Evolutionary conservation across 2,113 vertebrate species (phyloP), one percentile per base, ranked within the genome.

Genomic region (Hyla sarda): DNA sequence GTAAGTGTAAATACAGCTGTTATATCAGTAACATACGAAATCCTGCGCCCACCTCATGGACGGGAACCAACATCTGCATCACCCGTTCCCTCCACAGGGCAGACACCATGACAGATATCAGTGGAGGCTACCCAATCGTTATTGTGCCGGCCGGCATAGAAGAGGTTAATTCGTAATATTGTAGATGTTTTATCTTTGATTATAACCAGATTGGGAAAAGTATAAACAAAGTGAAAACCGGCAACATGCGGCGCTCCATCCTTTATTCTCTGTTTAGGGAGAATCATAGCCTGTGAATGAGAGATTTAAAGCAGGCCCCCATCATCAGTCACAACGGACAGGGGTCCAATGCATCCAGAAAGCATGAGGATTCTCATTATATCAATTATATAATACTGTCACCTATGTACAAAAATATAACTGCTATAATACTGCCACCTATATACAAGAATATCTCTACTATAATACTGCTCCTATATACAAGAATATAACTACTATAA

Each of bases 161-260:
- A 69, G 34, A 25, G 28, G 84, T 86, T 80, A 86, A 30, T 9
- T 37, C n/a, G 19, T 52, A 47, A 78, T 78, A 78, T 56, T 48
- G 52, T 23, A 62, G 25, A 79, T 85, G 84, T 79, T 85, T 85
- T 50, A 58, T 86, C 84, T 69, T 72, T 86, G 75, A 86, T 86
- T 86, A 21, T 47, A 86, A 80, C 62, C 84, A 86, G 84, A 86
- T 86, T 86, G 62, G 79, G 69, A 71, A 41, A 50, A 76, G 54
- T 77, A 76, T 84, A 84, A 84, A 84, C 83, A 84, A 65, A 74
- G 19, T 47, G 23, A 45, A 72, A 54, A 84, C 82, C 56, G 72
- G 74, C 74, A 71, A 77, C 76, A 8, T 30, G 75, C 65, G 21
- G 62, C 65, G 19, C 54, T 65, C 79, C 37, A 86, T 72, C 76